Conservation (phyloP, 2,113 vertebrate genomes). For the Pantherophis guttatus region DNA sequence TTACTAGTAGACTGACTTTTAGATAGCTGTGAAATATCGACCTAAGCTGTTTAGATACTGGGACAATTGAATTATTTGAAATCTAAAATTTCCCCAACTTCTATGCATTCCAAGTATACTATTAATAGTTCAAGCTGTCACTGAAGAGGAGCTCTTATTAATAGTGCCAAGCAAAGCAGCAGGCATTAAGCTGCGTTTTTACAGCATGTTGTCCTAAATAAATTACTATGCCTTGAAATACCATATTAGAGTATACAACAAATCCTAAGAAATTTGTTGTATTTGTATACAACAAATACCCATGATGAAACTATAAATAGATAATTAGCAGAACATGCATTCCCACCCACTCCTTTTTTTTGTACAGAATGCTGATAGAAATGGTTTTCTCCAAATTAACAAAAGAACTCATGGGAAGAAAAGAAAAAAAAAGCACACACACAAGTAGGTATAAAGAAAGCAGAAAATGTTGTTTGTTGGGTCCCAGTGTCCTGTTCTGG, state of each 20-base stretch:
- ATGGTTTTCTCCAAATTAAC: background rate
- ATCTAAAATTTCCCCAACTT: background rate
- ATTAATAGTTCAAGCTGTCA: background rate
- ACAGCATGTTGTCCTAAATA: background rate
- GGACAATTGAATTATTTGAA: background rate
- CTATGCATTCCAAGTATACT: background rate
- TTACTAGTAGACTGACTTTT: background rate
- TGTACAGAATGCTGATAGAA: background rate
- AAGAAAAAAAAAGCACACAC: background rate
- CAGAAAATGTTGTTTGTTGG: background rate
- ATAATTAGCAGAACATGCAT: background rate
- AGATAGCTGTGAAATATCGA: background rate
- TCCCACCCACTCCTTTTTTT: background rate
- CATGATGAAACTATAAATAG: background rate
- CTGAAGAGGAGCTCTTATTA: background rate
- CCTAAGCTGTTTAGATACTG: background rate
- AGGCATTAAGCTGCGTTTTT: background rate
- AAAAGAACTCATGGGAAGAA: background rate
- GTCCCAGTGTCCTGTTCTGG: background rate
- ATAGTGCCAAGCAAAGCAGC: background rate
- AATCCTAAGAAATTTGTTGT: background rate
- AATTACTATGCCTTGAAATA: background rate
- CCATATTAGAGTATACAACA: background rate
- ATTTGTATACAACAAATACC: background rate
- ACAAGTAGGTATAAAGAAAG: background rate